phyloP scores from a whole-genome alignment of 2,113 vertebrate species.

The Corythoichthys intestinalis region DNA sequence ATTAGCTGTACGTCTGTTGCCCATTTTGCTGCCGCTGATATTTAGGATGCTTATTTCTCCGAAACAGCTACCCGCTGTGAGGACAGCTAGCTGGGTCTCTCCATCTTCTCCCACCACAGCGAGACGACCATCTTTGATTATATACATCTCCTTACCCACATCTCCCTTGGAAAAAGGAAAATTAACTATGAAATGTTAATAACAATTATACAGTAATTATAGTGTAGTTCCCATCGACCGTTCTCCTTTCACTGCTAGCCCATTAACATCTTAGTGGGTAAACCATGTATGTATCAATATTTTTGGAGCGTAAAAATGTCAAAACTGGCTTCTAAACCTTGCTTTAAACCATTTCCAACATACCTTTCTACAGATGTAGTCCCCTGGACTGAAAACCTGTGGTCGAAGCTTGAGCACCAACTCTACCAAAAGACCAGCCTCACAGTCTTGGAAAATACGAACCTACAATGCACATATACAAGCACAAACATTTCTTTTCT shows the following conservation, averaged over 20 bases:
- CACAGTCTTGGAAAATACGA: slow-evolving; percentile 92
- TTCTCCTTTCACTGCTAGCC: no score
- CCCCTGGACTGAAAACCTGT: slow-evolving; percentile 94
- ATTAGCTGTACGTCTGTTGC: slow-evolving; percentile 90
- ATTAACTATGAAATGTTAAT: neutral
- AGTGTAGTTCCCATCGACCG: neutral
- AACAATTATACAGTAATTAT: neutral
- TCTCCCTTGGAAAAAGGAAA: slow-evolving; percentile 70
- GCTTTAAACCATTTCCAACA: neutral
- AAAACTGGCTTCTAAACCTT: neutral
- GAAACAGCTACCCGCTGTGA: slow-evolving; percentile 90
- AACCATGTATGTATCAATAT: no score
- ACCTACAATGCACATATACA: slow-evolving; percentile 61
- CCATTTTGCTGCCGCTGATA: slow-evolving; percentile 96
- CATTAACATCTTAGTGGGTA: neutral
- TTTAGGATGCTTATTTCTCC: slow-evolving; percentile 97
- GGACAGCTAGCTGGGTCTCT: slow-evolving; percentile 80
- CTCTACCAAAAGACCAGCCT: slow-evolving; percentile 89
- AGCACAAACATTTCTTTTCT: neutral
- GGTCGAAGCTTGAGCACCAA: slow-evolving; percentile 90
- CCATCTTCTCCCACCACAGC: slow-evolving; percentile 92
- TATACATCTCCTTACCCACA: slow-evolving; percentile 97
- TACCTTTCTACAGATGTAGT: slow-evolving; percentile 89
- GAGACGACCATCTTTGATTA: slow-evolving; percentile 92
- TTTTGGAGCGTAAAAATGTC: no score